Base-by-base conservation (phyloP, 2,113 vertebrate species). In the Burhinus bistriatus region DNA sequence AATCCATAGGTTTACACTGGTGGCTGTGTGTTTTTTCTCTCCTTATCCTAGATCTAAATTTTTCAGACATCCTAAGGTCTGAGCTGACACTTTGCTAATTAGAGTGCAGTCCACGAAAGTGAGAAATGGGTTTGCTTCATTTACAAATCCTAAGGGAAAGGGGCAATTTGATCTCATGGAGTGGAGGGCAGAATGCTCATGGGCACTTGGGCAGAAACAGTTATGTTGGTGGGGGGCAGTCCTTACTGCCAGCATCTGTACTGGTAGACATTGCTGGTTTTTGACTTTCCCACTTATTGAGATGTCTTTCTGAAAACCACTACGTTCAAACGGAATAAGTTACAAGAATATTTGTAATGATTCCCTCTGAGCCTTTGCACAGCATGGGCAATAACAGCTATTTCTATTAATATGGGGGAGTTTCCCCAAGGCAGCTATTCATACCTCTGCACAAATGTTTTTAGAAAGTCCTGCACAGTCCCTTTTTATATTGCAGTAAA, bases 371-470 rank as follows among this genome's bases (percentile, higher is more conserved):
- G 83, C 91, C 27, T 45, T 70, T 11, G 19, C 87, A 75, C 55
- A 65, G 81, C 7, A 72, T 68, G 81, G 79, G 84, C 85, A 84
- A 51, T 79, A 83, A 93, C 80, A 90, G 68, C 84, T 90, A 55
- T 84, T 96, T 97, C 91, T 97, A 81, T 95, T 98, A 95, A 94
- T 93, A 95, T 0, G 3, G 62, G 92, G 96, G 94, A 95, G 85
- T 98, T 97, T 98, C 96, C 96, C 96, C 87, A 89, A 83, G 83
- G 34, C 75, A 89, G 77, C 85, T 95, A 94, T 95, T 96, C 87
- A 79, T 95, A 87, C n/a, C 9, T 84, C 76, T 82, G 36, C 55
- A 79, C 68, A 94, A 97, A 96, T 70, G 81, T 81, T 98, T 95
- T 93, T 83, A 94, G 68, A 83, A 97, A 95, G 91, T 95, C 80